These are phyloP conservation scores for Neotoma lepida DNA, from an alignment of 2,113 vertebrate species.

Conservation along the genomic window DNA sequence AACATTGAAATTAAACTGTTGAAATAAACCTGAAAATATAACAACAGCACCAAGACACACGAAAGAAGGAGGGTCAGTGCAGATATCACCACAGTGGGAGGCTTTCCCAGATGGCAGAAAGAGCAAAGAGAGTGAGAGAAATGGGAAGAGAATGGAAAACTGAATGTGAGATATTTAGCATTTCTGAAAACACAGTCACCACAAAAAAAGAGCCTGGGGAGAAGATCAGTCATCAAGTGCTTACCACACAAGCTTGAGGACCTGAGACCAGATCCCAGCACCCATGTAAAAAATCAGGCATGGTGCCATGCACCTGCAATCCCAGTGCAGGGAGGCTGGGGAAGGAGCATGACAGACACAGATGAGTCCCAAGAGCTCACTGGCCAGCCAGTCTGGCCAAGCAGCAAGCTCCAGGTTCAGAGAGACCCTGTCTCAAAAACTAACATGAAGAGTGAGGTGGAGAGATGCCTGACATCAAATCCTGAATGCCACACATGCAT, in stretches of 20 bases:
- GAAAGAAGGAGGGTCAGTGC: not conserved
- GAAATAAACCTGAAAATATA: constrained; percentile 42
- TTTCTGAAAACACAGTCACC: not conserved
- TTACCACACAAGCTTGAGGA: not conserved
- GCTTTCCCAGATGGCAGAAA: not conserved
- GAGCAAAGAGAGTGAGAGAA: not conserved
- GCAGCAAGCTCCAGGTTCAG: not conserved
- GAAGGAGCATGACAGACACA: not conserved
- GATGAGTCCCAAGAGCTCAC: not conserved
- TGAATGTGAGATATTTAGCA: not conserved
- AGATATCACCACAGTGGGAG: not conserved
- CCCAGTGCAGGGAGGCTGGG: not conserved
- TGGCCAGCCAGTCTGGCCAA: not conserved
- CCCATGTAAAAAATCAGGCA: not conserved
- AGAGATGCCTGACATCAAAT: not conserved
- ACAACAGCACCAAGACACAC: constrained; percentile 29
- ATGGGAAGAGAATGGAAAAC: not conserved
- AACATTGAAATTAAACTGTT: not conserved
- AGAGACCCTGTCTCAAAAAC: not conserved
- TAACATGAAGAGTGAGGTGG: not conserved
- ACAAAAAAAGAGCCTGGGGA: not conserved
- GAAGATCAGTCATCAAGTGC: not conserved
- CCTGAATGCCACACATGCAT: not conserved
- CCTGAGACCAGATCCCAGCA: not conserved
- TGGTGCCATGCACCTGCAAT: not conserved